These are phyloP conservation scores for Palythoa grandis DNA, from an alignment of 92 coral and sea anemone species.

Conservation along the genomic window DNA sequence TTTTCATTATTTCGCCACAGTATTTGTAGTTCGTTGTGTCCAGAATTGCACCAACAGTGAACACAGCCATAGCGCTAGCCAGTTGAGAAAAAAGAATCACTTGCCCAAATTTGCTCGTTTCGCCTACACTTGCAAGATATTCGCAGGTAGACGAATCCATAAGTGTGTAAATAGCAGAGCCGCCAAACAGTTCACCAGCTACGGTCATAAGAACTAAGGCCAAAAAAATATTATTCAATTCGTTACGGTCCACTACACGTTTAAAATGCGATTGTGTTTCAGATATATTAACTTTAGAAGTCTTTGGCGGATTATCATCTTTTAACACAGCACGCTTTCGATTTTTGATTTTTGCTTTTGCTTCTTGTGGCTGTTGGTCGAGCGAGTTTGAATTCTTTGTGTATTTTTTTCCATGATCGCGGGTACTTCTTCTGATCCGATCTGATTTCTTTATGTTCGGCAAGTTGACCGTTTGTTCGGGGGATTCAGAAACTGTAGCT, in stretches of 20 bases:
- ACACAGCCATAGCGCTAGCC: slow-evolving; percentile 44
- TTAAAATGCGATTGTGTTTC: not conserved
- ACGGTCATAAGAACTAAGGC: slow-evolving; percentile 53
- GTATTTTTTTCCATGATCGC: not conserved
- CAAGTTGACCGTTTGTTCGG: not conserved
- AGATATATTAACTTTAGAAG: not conserved
- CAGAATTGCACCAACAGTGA: slow-evolving; percentile 54
- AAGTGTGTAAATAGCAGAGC: slow-evolving; percentile 44
- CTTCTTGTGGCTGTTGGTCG: not conserved
- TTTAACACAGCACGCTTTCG: not conserved
- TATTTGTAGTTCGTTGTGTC: slow-evolving; percentile 42
- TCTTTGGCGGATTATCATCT: slow-evolving; percentile 22
- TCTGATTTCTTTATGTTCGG: not conserved
- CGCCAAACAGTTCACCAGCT: slow-evolving; percentile 57
- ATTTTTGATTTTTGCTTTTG: not conserved
- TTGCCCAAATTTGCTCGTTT: slow-evolving; percentile 43
- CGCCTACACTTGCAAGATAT: slow-evolving; percentile 44
- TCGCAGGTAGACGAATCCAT: slow-evolving; percentile 57
- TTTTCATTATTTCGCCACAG: slow-evolving; percentile 58
- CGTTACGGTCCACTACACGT: slow-evolving; percentile 39
- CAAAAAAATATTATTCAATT: slow-evolving; percentile 41
- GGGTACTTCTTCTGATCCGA: not conserved
- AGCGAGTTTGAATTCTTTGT: not conserved
- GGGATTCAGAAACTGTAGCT: not conserved
- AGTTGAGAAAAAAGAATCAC: slow-evolving; percentile 40